These are phyloP conservation scores for Dascyllus trimaculatus DNA, from an alignment of 2,113 vertebrate genomes.

Conservation along the genomic window DNA sequence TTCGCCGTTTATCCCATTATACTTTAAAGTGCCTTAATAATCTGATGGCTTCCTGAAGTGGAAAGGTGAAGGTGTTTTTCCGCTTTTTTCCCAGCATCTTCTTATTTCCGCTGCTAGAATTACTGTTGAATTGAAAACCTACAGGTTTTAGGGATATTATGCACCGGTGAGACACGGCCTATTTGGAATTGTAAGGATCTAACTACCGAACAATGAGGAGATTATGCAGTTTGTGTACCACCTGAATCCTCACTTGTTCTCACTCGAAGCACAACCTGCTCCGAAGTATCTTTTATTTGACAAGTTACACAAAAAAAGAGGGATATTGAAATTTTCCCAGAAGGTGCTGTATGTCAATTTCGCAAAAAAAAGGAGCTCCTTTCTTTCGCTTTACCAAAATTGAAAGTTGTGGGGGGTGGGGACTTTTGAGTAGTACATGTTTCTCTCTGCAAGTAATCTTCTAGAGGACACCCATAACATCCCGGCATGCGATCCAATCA, in stretches of 20 bases:
- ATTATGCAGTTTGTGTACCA: slow-evolving; percentile 32
- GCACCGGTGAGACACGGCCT: slow-evolving; percentile 16
- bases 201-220: slow-evolving; percentile 25
- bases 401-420: background rate
- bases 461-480: slow-evolving; percentile 48
- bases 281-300: slow-evolving; percentile 2
- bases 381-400: background rate
- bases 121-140: slow-evolving; percentile 31
- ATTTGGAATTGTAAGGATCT: slow-evolving; percentile 40
- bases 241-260: slow-evolving; percentile 24
- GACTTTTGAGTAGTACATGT: background rate
- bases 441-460: slow-evolving; percentile 37
- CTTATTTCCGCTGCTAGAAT: slow-evolving; percentile 3
- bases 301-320: slow-evolving; percentile 7
- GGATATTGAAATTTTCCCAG: too few species aligned
- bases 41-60: slow-evolving; percentile 22
- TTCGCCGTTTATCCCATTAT: slow-evolving; percentile 15
- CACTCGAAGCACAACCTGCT: slow-evolving; percentile 29
- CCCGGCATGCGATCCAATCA: slow-evolving; percentile 53
- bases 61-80: background rate
- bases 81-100: background rate
- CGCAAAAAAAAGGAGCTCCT: background rate
- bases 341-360: too few species aligned
- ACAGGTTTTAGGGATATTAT: slow-evolving; percentile 17
- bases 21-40: slow-evolving; percentile 16